Conservation (phyloP, 2,797 vertebrate genomes). For the Leuciscus waleckii region DNA sequence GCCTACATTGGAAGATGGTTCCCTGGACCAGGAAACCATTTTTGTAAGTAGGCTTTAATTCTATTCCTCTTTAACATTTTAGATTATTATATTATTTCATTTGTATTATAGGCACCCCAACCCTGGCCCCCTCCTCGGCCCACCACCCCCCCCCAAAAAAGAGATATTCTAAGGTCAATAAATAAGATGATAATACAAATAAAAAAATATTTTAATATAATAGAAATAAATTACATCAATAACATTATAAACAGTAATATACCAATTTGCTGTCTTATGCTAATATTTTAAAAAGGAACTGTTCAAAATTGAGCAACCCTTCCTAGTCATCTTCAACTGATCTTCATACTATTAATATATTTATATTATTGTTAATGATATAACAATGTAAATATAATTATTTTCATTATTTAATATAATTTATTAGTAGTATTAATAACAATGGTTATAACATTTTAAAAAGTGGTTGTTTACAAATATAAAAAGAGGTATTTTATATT, state of each 20-base stretch:
- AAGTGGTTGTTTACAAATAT: background rate
- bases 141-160: too few relatives aligned
- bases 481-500: background rate
- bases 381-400: background rate
- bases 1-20: conserved; percentile 97
- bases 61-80: background rate
- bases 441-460: background rate
- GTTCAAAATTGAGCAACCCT: background rate
- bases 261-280: background rate
- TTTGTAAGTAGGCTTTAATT: conserved; percentile 84
- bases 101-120: too few relatives aligned
- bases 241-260: background rate
- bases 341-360: background rate
- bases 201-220: background rate
- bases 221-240: background rate
- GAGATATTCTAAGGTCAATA: background rate
- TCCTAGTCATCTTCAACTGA: background rate
- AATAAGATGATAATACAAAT: background rate
- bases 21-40: conserved; percentile 97
- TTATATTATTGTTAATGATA: background rate
- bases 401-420: background rate
- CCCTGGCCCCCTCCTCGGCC: too few relatives aligned
- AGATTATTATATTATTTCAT: background rate
- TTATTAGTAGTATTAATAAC: background rate
- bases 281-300: background rate